Evolutionary conservation across 2,888 invertebrate species (phyloP).

Genomic region (Bembecia ichneumoniformis): DNA sequence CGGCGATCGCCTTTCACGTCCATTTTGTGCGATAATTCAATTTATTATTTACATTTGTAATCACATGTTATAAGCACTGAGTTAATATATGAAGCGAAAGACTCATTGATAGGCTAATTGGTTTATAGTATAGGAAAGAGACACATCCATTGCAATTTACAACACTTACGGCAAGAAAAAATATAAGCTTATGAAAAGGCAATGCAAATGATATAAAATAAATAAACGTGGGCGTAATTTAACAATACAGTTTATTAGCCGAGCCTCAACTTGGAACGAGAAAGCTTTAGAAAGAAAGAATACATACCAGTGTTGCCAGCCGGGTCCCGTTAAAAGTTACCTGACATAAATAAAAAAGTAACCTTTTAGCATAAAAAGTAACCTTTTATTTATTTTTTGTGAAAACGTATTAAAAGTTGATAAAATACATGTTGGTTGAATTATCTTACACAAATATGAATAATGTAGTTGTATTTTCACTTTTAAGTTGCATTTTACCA

Average conservation of each 20-base stretch:
- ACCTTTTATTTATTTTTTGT: too few species aligned
- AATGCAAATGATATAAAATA: conserved; percentile 16
- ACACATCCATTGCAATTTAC: conserved; percentile 15
- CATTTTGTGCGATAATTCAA: conserved; percentile 49
- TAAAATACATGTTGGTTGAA: too few species aligned
- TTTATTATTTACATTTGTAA: conserved; percentile 53
- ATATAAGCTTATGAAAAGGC: conserved; percentile 7
- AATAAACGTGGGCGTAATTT: not conserved
- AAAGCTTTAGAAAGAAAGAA: not conserved
- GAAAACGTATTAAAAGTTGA: too few species aligned
- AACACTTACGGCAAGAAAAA: conserved; percentile 31
- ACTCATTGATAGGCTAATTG: conserved; percentile 10
- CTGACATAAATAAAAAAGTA: too few species aligned
- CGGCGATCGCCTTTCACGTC: conserved; percentile 47
- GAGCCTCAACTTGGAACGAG: not conserved
- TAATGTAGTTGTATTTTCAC: too few species aligned
- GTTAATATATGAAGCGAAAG: conserved; percentile 4
- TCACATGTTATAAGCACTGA: conserved; percentile 45
- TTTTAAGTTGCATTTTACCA: too few species aligned
- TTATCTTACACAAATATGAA: too few species aligned
- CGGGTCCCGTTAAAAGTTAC: too few species aligned
- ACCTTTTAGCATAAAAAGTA: too few species aligned
- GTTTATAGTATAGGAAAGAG: conserved; percentile 23
- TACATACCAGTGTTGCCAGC: too few species aligned
- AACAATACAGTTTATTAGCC: not conserved